A percentile compares a stretch with the other conserved stretches of the same genome.
phyloP scores from a whole-genome alignment of 2,797 vertebrate species.

The Urocyon cinereoargenteus region DNA sequence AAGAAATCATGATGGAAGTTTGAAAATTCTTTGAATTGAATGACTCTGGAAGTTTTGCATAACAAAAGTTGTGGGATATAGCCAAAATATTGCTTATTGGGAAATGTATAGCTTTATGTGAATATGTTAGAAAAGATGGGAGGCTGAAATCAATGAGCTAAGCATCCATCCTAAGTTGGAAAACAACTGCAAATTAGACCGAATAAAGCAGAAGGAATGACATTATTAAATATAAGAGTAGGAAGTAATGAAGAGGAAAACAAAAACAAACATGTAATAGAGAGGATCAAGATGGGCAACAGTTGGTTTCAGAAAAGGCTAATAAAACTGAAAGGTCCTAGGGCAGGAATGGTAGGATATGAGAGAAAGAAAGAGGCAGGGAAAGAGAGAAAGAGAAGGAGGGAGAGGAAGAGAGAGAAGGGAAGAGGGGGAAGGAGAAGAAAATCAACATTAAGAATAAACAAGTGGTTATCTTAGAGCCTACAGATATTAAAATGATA shows the following conservation, averaged over 20 bases:
- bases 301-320: not conserved
- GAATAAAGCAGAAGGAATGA: not conserved
- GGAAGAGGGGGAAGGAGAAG: not conserved
- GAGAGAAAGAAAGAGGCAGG: not conserved
- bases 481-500: not conserved
- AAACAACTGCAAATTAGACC: conserved; percentile 2
- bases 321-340: not conserved
- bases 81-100: not conserved
- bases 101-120: not conserved
- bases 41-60: not conserved
- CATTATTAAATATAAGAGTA: not conserved
- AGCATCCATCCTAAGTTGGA: not conserved
- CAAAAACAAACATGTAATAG: not conserved
- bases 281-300: not conserved
- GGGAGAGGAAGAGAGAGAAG: not conserved
- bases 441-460: not conserved
- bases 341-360: not conserved
- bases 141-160: not conserved
- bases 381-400: not conserved
- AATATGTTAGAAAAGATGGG: not conserved
- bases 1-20: not conserved
- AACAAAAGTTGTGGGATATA: not conserved
- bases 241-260: not conserved
- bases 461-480: not conserved
- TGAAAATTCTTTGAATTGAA: not conserved